Evolutionary conservation across 2,888 invertebrate species (phyloP).

Genomic region (Ctenicera cuprea): DNA sequence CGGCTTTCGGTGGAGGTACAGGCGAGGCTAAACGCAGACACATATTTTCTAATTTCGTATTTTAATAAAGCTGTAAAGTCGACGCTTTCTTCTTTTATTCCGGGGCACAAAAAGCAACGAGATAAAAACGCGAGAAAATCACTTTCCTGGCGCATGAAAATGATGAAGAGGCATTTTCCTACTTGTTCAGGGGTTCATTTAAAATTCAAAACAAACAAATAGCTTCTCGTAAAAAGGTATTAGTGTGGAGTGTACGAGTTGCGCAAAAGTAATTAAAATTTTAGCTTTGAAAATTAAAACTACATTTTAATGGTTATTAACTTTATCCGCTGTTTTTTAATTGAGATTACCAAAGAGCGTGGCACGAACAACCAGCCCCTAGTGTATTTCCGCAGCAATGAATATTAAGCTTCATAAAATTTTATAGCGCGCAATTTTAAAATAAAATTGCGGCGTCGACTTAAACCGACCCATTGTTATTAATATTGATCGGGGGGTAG

Average conservation of each 20-base stretch:
- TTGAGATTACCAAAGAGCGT: slow-evolving; percentile 24
- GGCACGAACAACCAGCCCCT: slow-evolving; percentile 7
- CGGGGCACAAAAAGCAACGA: background rate
- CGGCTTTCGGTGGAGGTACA: background rate
- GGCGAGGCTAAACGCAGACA: slow-evolving; percentile 13
- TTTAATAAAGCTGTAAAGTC: slow-evolving; percentile 29
- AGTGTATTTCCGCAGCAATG: slow-evolving; percentile 26
- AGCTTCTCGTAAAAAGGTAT: slow-evolving; percentile 28
- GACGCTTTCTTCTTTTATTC: slow-evolving; percentile 11
- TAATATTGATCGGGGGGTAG: no score
- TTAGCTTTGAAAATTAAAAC: slow-evolving; percentile 36
- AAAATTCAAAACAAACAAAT: slow-evolving; percentile 31
- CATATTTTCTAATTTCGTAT: slow-evolving; percentile 30
- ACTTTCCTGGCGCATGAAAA: slow-evolving; percentile 7
- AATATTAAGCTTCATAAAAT: slow-evolving; percentile 31
- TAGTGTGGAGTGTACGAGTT: slow-evolving; percentile 20
- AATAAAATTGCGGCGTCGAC: background rate
- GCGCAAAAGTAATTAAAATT: slow-evolving; percentile 31
- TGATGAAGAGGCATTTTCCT: slow-evolving; percentile 13
- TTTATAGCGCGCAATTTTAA: slow-evolving; percentile 16
- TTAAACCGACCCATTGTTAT: no score
- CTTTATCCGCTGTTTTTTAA: slow-evolving; percentile 32
- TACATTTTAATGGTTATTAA: slow-evolving; percentile 40
- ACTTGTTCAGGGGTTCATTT: slow-evolving; percentile 11
- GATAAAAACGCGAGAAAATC: slow-evolving; percentile 23